Evolutionary conservation across 2,888 invertebrate species (phyloP).

Genomic region (Cremastobaeus sp.): DNA sequence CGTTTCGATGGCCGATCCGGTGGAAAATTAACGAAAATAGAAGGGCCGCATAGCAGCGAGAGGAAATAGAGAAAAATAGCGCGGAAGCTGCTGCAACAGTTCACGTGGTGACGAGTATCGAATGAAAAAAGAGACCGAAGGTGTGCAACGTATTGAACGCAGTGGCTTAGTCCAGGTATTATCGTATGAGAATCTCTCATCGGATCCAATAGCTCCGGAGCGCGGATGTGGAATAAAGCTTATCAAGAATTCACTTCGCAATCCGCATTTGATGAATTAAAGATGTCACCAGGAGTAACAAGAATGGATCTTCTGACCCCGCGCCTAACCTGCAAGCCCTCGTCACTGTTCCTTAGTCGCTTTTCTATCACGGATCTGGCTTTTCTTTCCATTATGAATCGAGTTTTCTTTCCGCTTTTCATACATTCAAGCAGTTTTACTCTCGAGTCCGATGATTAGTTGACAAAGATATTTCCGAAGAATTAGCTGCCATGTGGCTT

Average conservation of each 20-base stretch:
- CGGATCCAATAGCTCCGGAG: conserved; percentile 76
- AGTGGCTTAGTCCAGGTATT: conserved; percentile 72
- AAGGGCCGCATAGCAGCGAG: conserved; percentile 25
- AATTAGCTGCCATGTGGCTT: too few species aligned
- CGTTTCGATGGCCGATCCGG: conserved; percentile 28
- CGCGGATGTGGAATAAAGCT: conserved; percentile 77
- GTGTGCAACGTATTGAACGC: conserved; percentile 64
- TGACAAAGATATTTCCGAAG: too few species aligned
- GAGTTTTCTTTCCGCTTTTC: conserved; percentile 65
- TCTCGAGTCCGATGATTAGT: too few species aligned
- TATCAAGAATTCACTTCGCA: conserved; percentile 77
- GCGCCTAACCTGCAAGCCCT: conserved; percentile 44
- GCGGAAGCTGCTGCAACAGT: conserved; percentile 37
- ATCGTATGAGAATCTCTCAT: conserved; percentile 76
- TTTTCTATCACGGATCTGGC: conserved; percentile 59
- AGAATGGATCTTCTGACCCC: conserved; percentile 72
- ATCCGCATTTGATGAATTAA: conserved; percentile 78
- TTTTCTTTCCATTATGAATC: conserved; percentile 65
- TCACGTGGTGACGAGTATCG: conserved; percentile 17
- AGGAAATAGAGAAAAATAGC: conserved; percentile 43
- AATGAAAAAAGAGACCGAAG: conserved; percentile 41
- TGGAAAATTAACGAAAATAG: conserved; percentile 45
- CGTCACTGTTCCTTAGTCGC: conserved; percentile 46
- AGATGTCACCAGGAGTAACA: conserved; percentile 77
- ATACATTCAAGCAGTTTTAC: too few species aligned